Percentiles rank a stretch among this genome's conserved stretches.
These are phyloP conservation scores for Biston betularia DNA, from an alignment of 2,888 invertebrate species.

Conservation along the genomic window DNA sequence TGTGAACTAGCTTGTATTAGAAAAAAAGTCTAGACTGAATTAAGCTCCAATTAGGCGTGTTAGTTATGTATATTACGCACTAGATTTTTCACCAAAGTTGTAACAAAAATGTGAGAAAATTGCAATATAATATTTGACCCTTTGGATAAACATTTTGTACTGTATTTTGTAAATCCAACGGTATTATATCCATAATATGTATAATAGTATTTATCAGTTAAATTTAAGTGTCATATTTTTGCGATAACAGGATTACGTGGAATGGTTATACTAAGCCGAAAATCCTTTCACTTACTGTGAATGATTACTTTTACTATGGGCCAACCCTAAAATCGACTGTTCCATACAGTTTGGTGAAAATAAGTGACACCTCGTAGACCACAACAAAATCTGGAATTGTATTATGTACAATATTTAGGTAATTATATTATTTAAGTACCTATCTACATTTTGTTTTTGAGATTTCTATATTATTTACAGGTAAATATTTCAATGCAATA, in stretches of 20 bases:
- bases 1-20: slow-evolving; percentile 74
- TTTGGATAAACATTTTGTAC: slow-evolving; percentile 71
- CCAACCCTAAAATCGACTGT: too few species aligned
- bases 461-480: slow-evolving; percentile 30
- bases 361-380: neutral
- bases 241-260: neutral
- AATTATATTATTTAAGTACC: too few species aligned
- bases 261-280: too few species aligned
- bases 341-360: too few species aligned
- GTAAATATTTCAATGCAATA: slow-evolving; percentile 49
- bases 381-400: slow-evolving; percentile 35
- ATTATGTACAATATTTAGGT: slow-evolving; percentile 26
- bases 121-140: slow-evolving; percentile 66
- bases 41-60: slow-evolving; percentile 78
- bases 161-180: slow-evolving; percentile 59
- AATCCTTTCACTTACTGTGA: too few species aligned
- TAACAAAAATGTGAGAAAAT: slow-evolving; percentile 62
- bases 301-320: too few species aligned
- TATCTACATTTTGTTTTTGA: slow-evolving; percentile 23
- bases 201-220: slow-evolving; percentile 41
- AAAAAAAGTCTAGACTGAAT: slow-evolving; percentile 81
- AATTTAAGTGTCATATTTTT: slow-evolving; percentile 29
- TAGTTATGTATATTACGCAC: slow-evolving; percentile 65
- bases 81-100: slow-evolving; percentile 77
- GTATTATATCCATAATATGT: slow-evolving; percentile 45